Conservation (phyloP, 2,113 vertebrate species). For the Hippocampus guttulatus region DNA sequence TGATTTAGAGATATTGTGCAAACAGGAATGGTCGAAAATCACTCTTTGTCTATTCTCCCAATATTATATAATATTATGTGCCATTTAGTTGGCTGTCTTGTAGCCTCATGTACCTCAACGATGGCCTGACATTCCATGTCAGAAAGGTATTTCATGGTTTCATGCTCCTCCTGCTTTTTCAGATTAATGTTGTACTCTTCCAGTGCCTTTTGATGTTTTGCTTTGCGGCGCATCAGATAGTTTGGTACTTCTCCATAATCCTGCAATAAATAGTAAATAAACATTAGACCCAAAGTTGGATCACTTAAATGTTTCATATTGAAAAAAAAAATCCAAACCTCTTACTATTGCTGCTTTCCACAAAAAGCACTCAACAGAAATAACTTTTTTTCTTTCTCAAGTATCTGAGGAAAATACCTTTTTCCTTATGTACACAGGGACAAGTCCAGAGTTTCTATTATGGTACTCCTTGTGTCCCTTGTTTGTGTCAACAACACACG, state of each 20-base stretch:
- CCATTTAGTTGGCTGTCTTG: too few relatives aligned
- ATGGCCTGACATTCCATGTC: constrained; percentile 5
- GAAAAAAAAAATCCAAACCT: neutral
- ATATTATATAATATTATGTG: too few relatives aligned
- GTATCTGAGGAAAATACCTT: constrained; percentile 1
- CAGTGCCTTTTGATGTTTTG: constrained; percentile 74
- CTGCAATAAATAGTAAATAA: constrained; percentile 51
- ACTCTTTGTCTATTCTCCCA: too few relatives aligned
- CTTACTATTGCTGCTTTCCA: neutral
- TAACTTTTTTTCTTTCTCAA: neutral
- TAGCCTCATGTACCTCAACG: neutral
- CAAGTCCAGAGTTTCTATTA: constrained; percentile 1
- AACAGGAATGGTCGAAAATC: too few relatives aligned
- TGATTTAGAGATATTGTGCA: too few relatives aligned
- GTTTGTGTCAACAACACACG: constrained; percentile 3
- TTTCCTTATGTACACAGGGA: constrained; percentile 3
- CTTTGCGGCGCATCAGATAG: constrained; percentile 76
- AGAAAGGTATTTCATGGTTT: constrained; percentile 8
- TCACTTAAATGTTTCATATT: neutral
- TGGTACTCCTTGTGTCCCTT: constrained; percentile 4
- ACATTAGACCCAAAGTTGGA: neutral
- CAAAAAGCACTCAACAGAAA: neutral
- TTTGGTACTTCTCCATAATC: constrained; percentile 83
- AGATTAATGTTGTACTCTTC: constrained; percentile 71
- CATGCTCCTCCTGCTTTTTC: constrained; percentile 3